A percentile compares a stretch with the other conserved stretches of the same genome.
Evolutionary conservation across 1,140 invertebrate genomes (phyloP).

Genomic region (Oncopeltus fasciatus): DNA sequence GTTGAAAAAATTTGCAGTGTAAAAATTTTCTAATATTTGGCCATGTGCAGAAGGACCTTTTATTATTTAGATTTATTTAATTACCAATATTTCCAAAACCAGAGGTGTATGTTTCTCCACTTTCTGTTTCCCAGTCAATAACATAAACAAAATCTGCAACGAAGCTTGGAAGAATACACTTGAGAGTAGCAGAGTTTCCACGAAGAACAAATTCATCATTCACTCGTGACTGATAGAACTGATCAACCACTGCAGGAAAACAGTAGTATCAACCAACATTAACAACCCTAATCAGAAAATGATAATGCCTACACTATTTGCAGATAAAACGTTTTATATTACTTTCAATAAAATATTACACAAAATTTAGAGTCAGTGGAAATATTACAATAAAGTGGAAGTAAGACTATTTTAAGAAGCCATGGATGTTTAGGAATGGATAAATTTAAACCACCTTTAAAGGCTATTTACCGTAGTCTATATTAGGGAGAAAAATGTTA

Average conservation of each 20-base stretch:
- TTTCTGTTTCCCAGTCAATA: constrained; percentile 66
- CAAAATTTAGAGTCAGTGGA: too few species aligned
- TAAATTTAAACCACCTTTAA: too few species aligned
- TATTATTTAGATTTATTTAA: not conserved
- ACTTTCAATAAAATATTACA: too few species aligned
- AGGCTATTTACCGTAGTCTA: constrained; percentile 11
- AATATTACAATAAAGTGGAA: too few species aligned
- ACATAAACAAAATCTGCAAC: constrained; percentile 78
- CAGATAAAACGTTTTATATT: too few species aligned
- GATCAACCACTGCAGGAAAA: constrained; percentile 55
- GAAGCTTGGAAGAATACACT: constrained; percentile 76
- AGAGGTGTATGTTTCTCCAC: constrained; percentile 31
- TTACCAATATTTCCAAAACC: not conserved
- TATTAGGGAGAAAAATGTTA: constrained; percentile 8
- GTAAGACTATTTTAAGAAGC: too few species aligned
- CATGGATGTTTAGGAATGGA: too few species aligned
- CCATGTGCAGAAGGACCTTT: not conserved
- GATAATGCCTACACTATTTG: too few species aligned
- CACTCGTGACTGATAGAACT: constrained; percentile 71
- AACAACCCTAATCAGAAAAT: too few species aligned
- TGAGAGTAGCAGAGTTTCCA: constrained; percentile 71
- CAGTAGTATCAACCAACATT: not conserved
- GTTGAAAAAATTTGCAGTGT: too few species aligned
- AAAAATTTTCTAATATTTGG: not conserved
- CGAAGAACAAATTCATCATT: constrained; percentile 77